These are phyloP conservation scores for Nemotelus nigrinus DNA, from an alignment of 2,888 invertebrate genomes.

Conservation along the genomic window DNA sequence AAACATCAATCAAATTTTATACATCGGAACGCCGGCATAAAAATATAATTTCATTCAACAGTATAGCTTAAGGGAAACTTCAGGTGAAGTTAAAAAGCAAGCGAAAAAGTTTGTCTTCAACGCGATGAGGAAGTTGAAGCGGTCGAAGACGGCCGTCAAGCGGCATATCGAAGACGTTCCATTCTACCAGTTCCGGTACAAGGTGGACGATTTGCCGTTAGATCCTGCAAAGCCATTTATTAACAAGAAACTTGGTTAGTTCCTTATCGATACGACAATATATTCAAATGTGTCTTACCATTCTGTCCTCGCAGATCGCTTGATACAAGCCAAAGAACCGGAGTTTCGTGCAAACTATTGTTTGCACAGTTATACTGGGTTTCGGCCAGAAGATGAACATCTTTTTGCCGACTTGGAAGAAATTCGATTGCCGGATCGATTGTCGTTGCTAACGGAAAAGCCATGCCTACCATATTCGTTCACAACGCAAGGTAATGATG, in stretches of 20 bases:
- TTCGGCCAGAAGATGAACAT: constrained; percentile 46
- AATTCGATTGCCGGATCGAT: constrained; percentile 59
- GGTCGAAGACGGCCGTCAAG: constrained; percentile 17
- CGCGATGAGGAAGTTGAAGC: constrained; percentile 45
- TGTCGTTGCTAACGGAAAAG: constrained; percentile 58
- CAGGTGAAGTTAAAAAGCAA: neutral
- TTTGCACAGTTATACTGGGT: constrained; percentile 35
- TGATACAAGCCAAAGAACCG: constrained; percentile 20
- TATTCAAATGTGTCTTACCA: neutral
- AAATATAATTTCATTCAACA: constrained; percentile 5
- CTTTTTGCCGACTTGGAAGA: constrained; percentile 57
- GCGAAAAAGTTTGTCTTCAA: neutral
- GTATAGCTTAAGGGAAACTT: neutral
- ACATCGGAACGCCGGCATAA: constrained; percentile 17
- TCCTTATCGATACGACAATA: neutral
- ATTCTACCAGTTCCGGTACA: constrained; percentile 60
- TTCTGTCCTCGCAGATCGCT: constrained; percentile 11
- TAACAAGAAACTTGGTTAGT: constrained; percentile 51
- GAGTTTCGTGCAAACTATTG: constrained; percentile 33
- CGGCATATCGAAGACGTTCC: constrained; percentile 58
- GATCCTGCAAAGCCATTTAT: constrained; percentile 58
- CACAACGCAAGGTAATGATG: constrained; percentile 51
- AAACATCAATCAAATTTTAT: constrained; percentile 18
- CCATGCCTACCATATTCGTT: constrained; percentile 59
- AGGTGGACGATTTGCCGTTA: constrained; percentile 62